Conservation (phyloP, 2,888 invertebrate genomes). For the Ochropleura plecta region DNA sequence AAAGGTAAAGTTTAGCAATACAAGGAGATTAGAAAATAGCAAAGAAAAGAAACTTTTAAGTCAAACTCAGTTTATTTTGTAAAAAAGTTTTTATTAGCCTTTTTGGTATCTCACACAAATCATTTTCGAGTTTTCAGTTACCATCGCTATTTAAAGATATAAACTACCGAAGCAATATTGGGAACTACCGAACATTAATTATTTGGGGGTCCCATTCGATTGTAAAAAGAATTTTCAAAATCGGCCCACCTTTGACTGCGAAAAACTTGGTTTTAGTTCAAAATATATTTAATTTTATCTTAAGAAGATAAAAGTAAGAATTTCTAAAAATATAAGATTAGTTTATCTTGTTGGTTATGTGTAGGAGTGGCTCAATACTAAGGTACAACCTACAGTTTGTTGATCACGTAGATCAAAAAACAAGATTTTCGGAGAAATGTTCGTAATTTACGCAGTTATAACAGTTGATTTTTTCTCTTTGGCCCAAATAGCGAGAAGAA, state of each 20-base stretch:
- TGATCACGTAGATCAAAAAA: not conserved
- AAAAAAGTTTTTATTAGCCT: no score
- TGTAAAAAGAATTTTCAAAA: no score
- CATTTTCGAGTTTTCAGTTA: no score
- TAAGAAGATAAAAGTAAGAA: not conserved
- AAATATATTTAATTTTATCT: slow-evolving; percentile 2
- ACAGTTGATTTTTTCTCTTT: slow-evolving; percentile 1
- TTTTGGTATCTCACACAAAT: no score
- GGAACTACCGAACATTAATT: no score
- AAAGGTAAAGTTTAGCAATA: not conserved
- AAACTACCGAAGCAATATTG: no score
- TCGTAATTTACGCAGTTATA: not conserved
- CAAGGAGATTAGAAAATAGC: not conserved
- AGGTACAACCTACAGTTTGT: not conserved
- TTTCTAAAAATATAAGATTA: slow-evolving; percentile 3
- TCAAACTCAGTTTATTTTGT: no score
- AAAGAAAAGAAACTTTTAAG: no score
- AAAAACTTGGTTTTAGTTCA: not conserved
- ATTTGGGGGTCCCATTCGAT: no score
- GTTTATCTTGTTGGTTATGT: not conserved
- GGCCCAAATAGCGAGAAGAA: slow-evolving; percentile 38
- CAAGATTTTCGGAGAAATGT: slow-evolving; percentile 9
- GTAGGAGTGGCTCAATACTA: slow-evolving; percentile 6
- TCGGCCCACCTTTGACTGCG: no score
- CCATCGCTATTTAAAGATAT: no score